These are phyloP conservation scores for Himantopus leucocephalus DNA, from an alignment of 2,113 vertebrate species.

Conservation along the genomic window DNA sequence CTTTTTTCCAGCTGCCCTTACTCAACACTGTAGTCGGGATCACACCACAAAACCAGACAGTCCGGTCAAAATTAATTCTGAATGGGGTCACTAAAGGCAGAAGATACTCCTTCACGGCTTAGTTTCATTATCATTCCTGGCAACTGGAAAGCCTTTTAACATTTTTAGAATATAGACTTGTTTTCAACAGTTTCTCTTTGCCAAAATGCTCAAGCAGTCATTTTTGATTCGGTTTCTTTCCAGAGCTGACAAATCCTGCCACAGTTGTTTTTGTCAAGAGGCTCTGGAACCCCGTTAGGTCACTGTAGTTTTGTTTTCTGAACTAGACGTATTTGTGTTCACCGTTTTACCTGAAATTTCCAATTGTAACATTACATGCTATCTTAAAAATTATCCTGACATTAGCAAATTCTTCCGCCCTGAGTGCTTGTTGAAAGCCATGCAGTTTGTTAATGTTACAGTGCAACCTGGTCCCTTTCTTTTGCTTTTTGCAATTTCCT, in stretches of 20 bases:
- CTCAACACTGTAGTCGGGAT: background rate
- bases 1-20: background rate
- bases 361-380: background rate
- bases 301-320: background rate
- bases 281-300: background rate
- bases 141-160: background rate
- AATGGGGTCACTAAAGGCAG: background rate
- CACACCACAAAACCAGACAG: background rate
- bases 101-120: background rate
- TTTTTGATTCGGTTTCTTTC: background rate
- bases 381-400: background rate
- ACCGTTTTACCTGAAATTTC: background rate
- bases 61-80: background rate
- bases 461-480: background rate
- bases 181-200: background rate
- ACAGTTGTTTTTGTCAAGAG: background rate
- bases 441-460: background rate
- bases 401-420: background rate
- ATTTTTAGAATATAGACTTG: background rate
- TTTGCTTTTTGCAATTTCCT: background rate
- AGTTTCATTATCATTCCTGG: constrained; percentile 7
- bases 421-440: background rate
- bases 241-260: background rate
- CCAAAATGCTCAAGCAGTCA: background rate
- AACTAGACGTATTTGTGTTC: background rate